These are phyloP conservation scores for Iselma pallidipennis DNA, from an alignment of 2,888 invertebrate species.

Conservation along the genomic window DNA sequence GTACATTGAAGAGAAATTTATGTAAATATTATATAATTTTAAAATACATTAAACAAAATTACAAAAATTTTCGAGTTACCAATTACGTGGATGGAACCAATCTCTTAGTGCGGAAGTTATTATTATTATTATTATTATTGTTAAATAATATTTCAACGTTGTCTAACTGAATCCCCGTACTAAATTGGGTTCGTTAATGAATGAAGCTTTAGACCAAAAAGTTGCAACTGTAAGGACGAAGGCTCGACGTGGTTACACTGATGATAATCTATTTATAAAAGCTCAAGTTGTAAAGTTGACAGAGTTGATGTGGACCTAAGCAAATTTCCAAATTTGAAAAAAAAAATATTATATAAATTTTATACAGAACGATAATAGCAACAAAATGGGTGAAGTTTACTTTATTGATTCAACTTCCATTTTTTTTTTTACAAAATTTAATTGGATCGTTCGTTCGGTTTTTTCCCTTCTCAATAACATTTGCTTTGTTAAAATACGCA, in stretches of 20 bases:
- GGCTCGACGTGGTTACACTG: not conserved
- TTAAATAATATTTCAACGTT: not conserved
- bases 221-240: not conserved
- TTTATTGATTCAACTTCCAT: too few species aligned
- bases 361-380: too few species aligned
- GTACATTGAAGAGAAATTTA: not conserved
- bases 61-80: too few species aligned
- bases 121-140: not conserved
- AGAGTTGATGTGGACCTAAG: not conserved
- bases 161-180: not conserved
- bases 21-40: not conserved
- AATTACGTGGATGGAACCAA: too few species aligned
- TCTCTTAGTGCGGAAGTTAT: not conserved
- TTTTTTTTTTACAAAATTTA: too few species aligned
- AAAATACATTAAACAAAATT: too few species aligned
- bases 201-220: not conserved
- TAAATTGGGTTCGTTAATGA: not conserved
- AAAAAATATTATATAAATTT: conserved; percentile 12
- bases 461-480: too few species aligned
- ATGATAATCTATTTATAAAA: not conserved
- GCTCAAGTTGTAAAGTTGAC: not conserved
- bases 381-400: too few species aligned
- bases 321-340: not conserved
- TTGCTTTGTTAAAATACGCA: too few species aligned
- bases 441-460: too few species aligned